Percentiles rank a stretch among this genome's conserved stretches.
These are phyloP conservation scores for Pyxicephalus adspersus DNA, from an alignment of 2,113 vertebrate genomes.

Conservation along the genomic window DNA sequence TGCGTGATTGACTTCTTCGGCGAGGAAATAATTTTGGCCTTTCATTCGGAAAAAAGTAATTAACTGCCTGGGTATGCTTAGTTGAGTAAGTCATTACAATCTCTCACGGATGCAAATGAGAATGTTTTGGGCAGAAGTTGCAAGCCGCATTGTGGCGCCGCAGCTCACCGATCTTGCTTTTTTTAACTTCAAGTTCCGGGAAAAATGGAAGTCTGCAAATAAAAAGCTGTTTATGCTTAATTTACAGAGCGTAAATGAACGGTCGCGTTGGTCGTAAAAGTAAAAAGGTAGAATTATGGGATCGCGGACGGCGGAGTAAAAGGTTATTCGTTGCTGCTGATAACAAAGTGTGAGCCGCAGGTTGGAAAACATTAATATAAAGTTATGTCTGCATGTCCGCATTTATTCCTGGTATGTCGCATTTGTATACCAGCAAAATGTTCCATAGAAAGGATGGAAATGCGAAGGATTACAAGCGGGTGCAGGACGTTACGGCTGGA, in stretches of 20 bases:
- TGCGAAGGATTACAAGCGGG: no score
- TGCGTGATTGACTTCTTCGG: slow-evolving; percentile 61
- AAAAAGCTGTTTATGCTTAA: slow-evolving; percentile 51
- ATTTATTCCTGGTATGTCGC: neutral
- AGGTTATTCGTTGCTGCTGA: neutral
- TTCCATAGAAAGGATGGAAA: no score
- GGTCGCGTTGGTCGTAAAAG: neutral
- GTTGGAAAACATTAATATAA: neutral
- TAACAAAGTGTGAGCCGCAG: neutral
- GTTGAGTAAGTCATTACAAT: slow-evolving; percentile 72
- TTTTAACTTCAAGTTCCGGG: slow-evolving; percentile 12
- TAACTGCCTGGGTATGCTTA: slow-evolving; percentile 72
- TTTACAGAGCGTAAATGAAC: neutral
- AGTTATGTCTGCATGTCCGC: neutral
- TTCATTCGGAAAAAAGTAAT: slow-evolving; percentile 73
- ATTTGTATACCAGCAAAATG: no score
- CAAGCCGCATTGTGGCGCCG: slow-evolving; percentile 54
- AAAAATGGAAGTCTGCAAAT: slow-evolving; percentile 47
- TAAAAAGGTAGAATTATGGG: neutral
- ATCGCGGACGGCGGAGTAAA: neutral
- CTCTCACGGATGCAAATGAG: slow-evolving; percentile 71
- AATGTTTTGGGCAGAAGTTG: slow-evolving; percentile 56
- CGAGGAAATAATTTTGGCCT: slow-evolving; percentile 69
- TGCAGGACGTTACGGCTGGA: no score
- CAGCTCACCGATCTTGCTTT: slow-evolving; percentile 52